Conservation (phyloP, 2,797 vertebrate species). For the Masticophis lateralis region DNA sequence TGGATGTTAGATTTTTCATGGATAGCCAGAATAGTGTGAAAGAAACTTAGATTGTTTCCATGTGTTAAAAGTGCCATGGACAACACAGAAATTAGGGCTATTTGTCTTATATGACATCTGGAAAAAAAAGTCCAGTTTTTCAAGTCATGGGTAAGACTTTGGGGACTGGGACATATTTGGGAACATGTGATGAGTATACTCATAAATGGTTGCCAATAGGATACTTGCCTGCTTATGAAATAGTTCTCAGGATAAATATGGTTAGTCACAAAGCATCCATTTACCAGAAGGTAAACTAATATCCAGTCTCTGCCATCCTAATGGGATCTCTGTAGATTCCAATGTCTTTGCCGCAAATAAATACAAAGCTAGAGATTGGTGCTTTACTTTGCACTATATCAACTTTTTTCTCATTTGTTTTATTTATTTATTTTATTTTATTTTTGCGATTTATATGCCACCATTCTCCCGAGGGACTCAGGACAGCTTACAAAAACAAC, state of each 20-base stretch:
- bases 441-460: too few species aligned
- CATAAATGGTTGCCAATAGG: background rate
- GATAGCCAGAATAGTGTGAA: background rate
- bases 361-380: background rate
- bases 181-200: background rate
- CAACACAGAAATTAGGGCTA: background rate
- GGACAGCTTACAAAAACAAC: too few species aligned
- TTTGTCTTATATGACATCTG: background rate
- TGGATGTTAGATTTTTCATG: background rate
- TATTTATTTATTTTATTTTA: too few species aligned
- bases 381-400: background rate
- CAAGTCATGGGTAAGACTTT: background rate
- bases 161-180: background rate
- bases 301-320: background rate
- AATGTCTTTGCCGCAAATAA: background rate
- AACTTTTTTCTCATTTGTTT: background rate
- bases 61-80: background rate
- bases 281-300: background rate
- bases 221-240: background rate
- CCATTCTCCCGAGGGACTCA: too few species aligned
- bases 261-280: background rate
- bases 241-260: background rate
- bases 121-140: background rate
- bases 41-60: background rate
- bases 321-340: background rate